phyloP scores from a whole-genome alignment of 2,797 vertebrate species.

The Mus caroli region DNA sequence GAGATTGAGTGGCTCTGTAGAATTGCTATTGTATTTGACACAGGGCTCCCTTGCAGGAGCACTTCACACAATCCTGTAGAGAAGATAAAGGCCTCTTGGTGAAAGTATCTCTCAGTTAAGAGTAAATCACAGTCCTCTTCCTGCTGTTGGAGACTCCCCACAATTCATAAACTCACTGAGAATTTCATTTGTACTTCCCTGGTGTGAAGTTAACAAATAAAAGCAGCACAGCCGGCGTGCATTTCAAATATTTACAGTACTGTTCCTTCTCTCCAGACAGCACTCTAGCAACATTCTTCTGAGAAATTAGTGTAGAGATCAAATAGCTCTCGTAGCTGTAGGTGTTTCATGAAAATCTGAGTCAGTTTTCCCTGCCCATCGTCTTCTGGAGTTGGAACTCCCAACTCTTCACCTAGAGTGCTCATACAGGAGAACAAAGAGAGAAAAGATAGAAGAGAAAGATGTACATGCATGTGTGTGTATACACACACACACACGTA shows the following conservation, averaged over 20 bases:
- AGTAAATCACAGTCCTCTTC: constrained; percentile 47
- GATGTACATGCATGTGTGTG: fast-evolving
- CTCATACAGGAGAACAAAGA: not conserved
- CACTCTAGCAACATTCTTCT: constrained; percentile 2
- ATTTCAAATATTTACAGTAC: constrained; percentile 69
- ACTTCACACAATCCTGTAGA: not conserved
- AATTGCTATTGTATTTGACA: not conserved
- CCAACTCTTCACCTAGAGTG: not conserved
- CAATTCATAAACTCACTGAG: constrained; percentile 73
- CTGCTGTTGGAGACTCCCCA: constrained; percentile 53
- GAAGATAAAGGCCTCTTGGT: not conserved
- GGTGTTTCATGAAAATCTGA: constrained; percentile 40
- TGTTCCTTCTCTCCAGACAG: constrained; percentile 35
- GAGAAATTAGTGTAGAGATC: constrained; percentile 48
- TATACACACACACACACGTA: not conserved
- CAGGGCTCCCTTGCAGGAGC: not conserved
- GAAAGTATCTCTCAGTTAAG: constrained; percentile 31
- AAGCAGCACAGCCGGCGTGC: constrained; percentile 28
- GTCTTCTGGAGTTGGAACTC: not conserved
- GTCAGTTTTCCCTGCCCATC: not conserved
- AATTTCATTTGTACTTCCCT: constrained; percentile 74
- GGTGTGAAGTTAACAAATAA: constrained; percentile 70
- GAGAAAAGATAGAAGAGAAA: not conserved
- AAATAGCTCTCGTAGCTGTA: not conserved
- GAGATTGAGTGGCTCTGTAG: not conserved